Evolutionary conservation across 2,113 vertebrate genomes (phyloP).

Genomic region (Gorilla gorilla): DNA sequence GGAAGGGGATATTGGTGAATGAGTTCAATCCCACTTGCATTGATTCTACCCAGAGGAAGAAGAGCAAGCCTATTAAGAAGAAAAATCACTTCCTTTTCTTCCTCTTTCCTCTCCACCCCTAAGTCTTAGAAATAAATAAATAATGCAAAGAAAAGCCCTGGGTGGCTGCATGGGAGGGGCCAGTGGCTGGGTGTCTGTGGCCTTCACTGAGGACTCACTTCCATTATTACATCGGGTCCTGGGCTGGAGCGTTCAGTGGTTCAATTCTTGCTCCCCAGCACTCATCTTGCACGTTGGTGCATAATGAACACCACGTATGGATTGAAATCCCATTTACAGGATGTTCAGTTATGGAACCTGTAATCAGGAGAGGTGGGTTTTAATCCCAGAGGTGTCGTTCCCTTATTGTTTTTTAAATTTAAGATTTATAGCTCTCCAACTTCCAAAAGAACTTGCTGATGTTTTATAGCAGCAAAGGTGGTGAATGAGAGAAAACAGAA

Average conservation of each 20-base stretch:
- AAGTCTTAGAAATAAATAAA: slow-evolving; percentile 54
- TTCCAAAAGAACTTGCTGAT: not conserved
- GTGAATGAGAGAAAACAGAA: not conserved
- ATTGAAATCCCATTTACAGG: slow-evolving; percentile 43
- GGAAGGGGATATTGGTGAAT: slow-evolving; percentile 24
- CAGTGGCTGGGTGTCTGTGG: fast-evolving
- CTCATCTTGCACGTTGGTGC: not conserved
- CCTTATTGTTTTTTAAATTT: not conserved
- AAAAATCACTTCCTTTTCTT: slow-evolving; percentile 74
- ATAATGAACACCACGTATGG: not conserved
- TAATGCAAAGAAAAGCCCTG: not conserved
- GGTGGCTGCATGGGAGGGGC: not conserved
- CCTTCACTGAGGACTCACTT: fast-evolving
- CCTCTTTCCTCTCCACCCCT: not conserved
- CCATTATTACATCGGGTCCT: not conserved
- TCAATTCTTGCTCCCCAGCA: fast-evolving
- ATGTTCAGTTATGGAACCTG: not conserved
- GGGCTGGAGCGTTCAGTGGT: not conserved
- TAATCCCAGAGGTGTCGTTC: not conserved
- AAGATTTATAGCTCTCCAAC: not conserved
- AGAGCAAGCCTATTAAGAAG: slow-evolving; percentile 72
- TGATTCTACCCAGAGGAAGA: slow-evolving; percentile 64
- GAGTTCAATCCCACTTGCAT: slow-evolving; percentile 57
- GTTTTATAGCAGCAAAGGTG: not conserved
- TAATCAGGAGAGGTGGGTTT: slow-evolving; percentile 28